These are phyloP conservation scores for Apostichopus leukothele DNA, from an alignment of 53 echinoderm and acorn worm genomes.

Conservation along the genomic window DNA sequence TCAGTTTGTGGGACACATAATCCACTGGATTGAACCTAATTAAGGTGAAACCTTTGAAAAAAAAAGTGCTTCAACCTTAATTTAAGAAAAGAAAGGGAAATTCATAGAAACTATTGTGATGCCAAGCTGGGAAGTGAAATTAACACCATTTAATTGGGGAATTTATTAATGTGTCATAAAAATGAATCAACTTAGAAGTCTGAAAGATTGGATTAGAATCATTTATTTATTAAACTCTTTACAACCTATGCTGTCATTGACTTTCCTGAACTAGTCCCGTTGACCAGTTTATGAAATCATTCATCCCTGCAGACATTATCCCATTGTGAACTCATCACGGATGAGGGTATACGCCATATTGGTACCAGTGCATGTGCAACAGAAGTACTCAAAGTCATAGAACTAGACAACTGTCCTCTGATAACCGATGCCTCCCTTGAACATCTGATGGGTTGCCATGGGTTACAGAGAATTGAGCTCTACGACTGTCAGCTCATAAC, in stretches of 20 bases:
- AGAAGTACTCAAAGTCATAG: conserved; percentile 95
- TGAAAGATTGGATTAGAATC: neutral
- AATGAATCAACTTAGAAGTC: no score
- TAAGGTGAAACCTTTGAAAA: no score
- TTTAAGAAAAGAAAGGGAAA: no score
- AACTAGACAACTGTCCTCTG: conserved; percentile 97
- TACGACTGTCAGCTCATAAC: conserved; percentile 99
- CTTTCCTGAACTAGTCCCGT: neutral
- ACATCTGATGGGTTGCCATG: conserved; percentile 94
- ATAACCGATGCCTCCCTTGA: conserved; percentile 96
- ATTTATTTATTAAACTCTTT: neutral
- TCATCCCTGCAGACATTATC: conserved; percentile 74
- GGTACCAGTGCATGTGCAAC: conserved; percentile 96
- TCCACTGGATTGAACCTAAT: no score
- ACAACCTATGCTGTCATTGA: neutral
- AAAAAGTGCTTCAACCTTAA: no score
- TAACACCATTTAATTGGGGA: no score
- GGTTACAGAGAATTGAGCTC: conserved; percentile 88
- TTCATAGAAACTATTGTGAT: no score
- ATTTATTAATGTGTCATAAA: no score
- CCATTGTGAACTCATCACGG: conserved; percentile 98
- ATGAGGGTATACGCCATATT: conserved; percentile 94
- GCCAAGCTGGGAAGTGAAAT: no score
- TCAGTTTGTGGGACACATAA: no score
- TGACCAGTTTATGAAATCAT: no score